Conservation (phyloP, 2,113 vertebrate genomes). For the Potamarius usumacintae region DNA sequence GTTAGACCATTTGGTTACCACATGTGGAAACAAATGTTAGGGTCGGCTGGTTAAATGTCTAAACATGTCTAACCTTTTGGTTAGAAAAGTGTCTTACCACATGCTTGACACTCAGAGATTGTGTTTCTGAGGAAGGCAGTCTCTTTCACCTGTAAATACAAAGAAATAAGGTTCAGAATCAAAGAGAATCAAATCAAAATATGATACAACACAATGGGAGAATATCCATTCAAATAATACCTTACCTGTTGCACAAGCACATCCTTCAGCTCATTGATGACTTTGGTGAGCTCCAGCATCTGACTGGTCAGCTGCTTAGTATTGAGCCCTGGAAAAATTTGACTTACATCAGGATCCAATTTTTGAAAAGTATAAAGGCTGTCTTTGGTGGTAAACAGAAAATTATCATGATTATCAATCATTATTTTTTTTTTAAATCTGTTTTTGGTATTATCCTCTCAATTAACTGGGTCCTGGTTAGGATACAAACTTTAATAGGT, state of each 20-base stretch:
- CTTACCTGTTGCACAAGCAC: conserved; percentile 95
- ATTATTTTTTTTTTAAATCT: not conserved
- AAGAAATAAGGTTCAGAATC: conserved; percentile 46
- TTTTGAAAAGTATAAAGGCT: not conserved
- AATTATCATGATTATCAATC: not conserved
- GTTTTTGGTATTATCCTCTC: not conserved
- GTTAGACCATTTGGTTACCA: conserved; percentile 29
- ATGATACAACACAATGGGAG: conserved; percentile 11
- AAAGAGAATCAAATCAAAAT: not conserved
- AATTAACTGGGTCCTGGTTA: not conserved
- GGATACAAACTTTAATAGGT: not conserved
- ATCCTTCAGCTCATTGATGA: conserved; percentile 93
- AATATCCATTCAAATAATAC: not conserved
- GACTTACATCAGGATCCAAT: not conserved
- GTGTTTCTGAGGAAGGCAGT: conserved; percentile 94
- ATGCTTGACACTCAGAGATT: conserved; percentile 94
- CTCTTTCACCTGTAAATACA: conserved; percentile 87
- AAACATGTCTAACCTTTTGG: conserved; percentile 1
- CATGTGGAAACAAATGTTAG: conserved; percentile 32
- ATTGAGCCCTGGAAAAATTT: conserved; percentile 79
- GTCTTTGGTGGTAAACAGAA: not conserved
- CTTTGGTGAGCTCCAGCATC: conserved; percentile 92
- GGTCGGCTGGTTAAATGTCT: not conserved
- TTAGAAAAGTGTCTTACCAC: conserved; percentile 74
- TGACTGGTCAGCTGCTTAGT: conserved; percentile 91